Evolutionary conservation across 2,113 vertebrate species (phyloP).

Genomic region (Callopanchax toddi): DNA sequence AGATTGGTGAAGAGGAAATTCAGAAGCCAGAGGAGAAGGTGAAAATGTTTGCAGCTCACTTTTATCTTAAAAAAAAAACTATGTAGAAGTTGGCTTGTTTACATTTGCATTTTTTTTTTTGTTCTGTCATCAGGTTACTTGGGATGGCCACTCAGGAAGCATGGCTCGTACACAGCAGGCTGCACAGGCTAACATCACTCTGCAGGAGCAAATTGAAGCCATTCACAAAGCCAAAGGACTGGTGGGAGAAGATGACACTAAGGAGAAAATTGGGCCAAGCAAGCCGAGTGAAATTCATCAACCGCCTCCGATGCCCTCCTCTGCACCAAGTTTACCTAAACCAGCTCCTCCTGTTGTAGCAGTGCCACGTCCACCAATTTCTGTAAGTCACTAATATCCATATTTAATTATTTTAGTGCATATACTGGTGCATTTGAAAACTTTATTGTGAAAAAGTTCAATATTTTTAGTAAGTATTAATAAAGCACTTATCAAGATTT

Average conservation of each 20-base stretch:
- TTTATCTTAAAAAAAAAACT: not conserved
- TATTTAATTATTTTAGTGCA: not conserved
- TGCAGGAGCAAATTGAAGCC: conserved; percentile 98
- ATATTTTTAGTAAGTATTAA: no score
- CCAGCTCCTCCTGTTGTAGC: conserved; percentile 80
- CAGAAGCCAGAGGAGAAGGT: conserved; percentile 99
- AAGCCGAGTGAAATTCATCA: conserved; percentile 91
- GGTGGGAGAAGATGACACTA: conserved; percentile 95
- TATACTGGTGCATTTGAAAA: no score
- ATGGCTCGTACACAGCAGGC: conserved; percentile 99
- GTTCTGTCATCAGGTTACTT: conserved; percentile 86
- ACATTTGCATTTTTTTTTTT: not conserved
- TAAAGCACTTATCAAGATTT: no score
- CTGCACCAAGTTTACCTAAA: conserved; percentile 82
- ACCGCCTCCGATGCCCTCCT: conserved; percentile 81
- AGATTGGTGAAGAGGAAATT: conserved; percentile 99
- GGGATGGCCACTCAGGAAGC: conserved; percentile 98
- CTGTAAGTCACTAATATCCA: conserved; percentile 58
- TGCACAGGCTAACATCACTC: conserved; percentile 98
- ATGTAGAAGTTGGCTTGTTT: not conserved
- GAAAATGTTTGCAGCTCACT: not conserved
- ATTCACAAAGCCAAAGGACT: conserved; percentile 99
- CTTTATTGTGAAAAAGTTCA: no score
- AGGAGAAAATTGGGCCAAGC: conserved; percentile 98
- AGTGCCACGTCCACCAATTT: conserved; percentile 81